These are phyloP conservation scores for Reticulitermes speratus DNA, from an alignment of 1,140 invertebrate species.

Conservation along the genomic window DNA sequence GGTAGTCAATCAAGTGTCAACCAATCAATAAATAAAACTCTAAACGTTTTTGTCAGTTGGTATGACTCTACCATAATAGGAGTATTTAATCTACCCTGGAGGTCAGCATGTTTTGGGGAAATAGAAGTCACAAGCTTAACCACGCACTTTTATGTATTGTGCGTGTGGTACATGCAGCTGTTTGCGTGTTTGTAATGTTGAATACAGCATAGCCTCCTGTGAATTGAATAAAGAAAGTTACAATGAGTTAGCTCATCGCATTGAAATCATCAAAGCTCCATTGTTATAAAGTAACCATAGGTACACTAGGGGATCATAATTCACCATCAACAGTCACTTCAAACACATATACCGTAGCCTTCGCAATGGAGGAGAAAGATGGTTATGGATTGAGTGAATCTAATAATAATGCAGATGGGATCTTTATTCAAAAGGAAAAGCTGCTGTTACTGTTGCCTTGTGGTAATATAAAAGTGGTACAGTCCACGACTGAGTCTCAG, in stretches of 20 bases:
- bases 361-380: not conserved
- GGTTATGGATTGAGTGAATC: not conserved
- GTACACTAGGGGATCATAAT: not conserved
- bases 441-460: not conserved
- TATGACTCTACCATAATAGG: too few species aligned
- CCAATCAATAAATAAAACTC: too few species aligned
- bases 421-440: not conserved
- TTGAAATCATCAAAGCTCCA: not conserved
- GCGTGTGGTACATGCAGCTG: not conserved
- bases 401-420: not conserved
- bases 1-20: too few species aligned
- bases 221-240: not conserved
- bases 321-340: not conserved
- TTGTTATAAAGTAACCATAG: not conserved
- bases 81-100: too few species aligned
- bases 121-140: too few species aligned
- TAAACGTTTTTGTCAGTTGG: too few species aligned
- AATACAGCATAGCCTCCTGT: not conserved
- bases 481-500: not conserved
- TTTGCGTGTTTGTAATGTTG: not conserved
- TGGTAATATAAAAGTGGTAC: not conserved
- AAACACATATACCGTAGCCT: not conserved
- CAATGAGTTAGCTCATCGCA: not conserved
- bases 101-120: too few species aligned
- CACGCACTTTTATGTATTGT: too few species aligned